These are phyloP conservation scores for Amphimedon queenslandica DNA, from an alignment of 37 sponge, comb jelly and placozoan genomes.

Conservation along the genomic window DNA sequence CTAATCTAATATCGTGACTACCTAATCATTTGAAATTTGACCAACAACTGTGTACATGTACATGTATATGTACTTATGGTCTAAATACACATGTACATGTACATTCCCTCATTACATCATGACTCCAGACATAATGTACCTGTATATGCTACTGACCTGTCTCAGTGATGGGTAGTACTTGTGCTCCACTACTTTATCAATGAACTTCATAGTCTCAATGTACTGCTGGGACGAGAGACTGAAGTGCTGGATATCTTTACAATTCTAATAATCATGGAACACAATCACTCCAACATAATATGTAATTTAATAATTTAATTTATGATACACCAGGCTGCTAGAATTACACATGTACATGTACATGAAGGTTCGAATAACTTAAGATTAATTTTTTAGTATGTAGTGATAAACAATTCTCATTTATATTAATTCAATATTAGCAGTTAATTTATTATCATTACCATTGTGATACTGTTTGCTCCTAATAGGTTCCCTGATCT, in stretches of 20 bases:
- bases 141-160: slow-evolving; percentile 3
- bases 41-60: no score
- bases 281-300: slow-evolving; percentile 13
- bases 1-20: no score
- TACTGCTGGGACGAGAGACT: slow-evolving; percentile 42
- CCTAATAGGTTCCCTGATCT: background rate
- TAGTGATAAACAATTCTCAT: background rate
- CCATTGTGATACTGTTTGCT: background rate
- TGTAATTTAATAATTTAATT: background rate
- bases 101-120: no score
- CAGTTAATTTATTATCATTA: background rate
- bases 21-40: no score
- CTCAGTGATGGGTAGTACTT: background rate
- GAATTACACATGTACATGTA: background rate
- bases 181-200: slow-evolving; percentile 75
- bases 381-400: background rate
- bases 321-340: slow-evolving; percentile 9
- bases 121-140: no score
- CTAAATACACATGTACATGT: no score
- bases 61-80: no score
- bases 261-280: slow-evolving; percentile 45
- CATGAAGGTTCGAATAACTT: background rate
- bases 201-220: slow-evolving; percentile 71
- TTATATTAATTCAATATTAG: background rate
- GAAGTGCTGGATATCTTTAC: slow-evolving; percentile 57